Evolutionary conservation across 2,888 invertebrate species (phyloP).

Genomic region (Zaprionus bogoriensis): DNA sequence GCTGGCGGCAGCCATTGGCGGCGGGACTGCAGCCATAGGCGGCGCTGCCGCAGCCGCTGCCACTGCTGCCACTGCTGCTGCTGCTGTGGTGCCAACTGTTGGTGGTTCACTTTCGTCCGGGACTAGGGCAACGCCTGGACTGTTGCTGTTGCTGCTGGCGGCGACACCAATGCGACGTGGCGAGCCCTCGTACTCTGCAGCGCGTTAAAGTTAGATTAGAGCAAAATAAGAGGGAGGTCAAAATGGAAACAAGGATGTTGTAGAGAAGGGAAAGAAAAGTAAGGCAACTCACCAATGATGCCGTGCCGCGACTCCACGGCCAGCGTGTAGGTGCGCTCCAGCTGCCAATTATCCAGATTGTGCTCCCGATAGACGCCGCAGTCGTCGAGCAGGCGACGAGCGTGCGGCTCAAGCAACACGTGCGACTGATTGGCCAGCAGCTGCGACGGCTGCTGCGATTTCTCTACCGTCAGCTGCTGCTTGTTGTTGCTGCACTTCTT

Average conservation of each 20-base stretch:
- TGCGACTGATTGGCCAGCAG: conserved; percentile 13
- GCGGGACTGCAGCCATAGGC: conserved; percentile 40
- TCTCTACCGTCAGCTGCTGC: neutral
- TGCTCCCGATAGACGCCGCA: conserved; percentile 50
- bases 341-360: conserved; percentile 62
- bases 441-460: conserved; percentile 23
- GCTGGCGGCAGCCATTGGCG: conserved; percentile 35
- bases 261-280: no score
- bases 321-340: conserved; percentile 80
- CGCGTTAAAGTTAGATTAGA: no score
- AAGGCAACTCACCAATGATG: conserved; percentile 68
- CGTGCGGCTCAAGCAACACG: conserved; percentile 29
- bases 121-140: conserved; percentile 19
- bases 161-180: conserved; percentile 61
- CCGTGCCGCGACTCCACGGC: conserved; percentile 78
- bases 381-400: conserved; percentile 41
- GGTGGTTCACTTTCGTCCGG: conserved; percentile 61
- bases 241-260: no score
- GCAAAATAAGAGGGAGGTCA: no score
- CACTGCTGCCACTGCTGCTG: conserved; percentile 21
- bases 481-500: conserved; percentile 25
- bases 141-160: conserved; percentile 42
- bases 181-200: conserved; percentile 62
- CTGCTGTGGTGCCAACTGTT: conserved; percentile 24
- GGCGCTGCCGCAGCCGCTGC: conserved; percentile 15